Conservation (phyloP, 2,888 invertebrate species). For the Diarsia brunnea region DNA sequence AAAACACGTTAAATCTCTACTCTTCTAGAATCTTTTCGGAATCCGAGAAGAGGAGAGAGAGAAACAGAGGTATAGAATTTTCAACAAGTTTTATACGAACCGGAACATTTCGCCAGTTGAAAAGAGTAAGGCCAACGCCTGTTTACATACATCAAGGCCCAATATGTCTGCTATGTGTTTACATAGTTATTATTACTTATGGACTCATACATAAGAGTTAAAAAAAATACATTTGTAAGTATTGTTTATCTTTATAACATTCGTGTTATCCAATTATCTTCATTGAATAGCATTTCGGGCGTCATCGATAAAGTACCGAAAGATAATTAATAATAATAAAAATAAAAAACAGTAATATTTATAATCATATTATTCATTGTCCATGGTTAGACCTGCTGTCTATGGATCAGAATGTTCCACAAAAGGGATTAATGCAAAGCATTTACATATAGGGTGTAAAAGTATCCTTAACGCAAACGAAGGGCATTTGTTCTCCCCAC, state of each 20-base stretch:
- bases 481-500: too few relatives aligned
- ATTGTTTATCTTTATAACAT: not conserved
- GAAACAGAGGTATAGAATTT: not conserved
- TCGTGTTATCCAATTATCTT: not conserved
- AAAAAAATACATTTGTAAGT: not conserved
- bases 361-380: not conserved
- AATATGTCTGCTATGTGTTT: not conserved
- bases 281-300: not conserved
- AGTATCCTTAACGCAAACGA: too few relatives aligned
- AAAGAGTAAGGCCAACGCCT: not conserved
- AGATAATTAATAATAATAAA: too few relatives aligned
- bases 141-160: not conserved
- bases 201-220: slow-evolving; percentile 16
- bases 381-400: too few relatives aligned
- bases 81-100: not conserved
- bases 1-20: too few relatives aligned
- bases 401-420: too few relatives aligned
- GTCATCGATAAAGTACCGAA: slow-evolving; percentile 14
- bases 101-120: not conserved
- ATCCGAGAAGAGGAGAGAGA: not conserved
- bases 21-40: too few relatives aligned
- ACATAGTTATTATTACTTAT: not conserved
- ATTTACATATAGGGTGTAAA: too few relatives aligned
- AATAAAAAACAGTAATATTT: too few relatives aligned
- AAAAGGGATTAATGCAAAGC: too few relatives aligned